A percentile compares a stretch with the other conserved stretches of the same genome.
Evolutionary conservation across 2,113 vertebrate genomes (phyloP).

Genomic region (Probosciger aterrimus): DNA sequence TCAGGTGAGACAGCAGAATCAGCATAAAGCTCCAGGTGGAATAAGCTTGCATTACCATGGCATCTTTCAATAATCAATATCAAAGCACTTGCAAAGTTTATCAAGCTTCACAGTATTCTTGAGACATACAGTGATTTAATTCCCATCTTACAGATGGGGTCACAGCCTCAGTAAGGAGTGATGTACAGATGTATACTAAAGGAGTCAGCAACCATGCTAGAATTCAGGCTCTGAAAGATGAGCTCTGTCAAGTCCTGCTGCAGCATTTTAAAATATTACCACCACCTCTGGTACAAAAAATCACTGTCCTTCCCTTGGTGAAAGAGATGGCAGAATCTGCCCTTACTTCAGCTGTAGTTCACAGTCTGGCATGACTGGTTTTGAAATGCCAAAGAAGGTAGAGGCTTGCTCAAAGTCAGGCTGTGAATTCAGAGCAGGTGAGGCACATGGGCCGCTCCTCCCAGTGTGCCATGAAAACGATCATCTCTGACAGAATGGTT

Average conservation of each 20-base stretch:
- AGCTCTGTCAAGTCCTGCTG: slow-evolving; percentile 19
- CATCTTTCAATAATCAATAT: not conserved
- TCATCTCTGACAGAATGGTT: not conserved
- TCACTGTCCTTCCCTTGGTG: not conserved
- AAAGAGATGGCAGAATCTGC: not conserved
- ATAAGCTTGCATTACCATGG: not conserved
- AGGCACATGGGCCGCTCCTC: not conserved
- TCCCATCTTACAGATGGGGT: not conserved
- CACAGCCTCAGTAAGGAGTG: not conserved
- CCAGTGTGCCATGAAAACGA: not conserved
- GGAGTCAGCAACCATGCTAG: not conserved
- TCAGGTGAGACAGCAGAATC: not conserved
- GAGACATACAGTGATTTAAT: slow-evolving; percentile 7
- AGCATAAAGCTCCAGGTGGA: not conserved
- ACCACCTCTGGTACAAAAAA: not conserved
- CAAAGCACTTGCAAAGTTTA: slow-evolving; percentile 27
- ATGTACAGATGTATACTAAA: not conserved
- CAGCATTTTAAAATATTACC: slow-evolving; percentile 28
- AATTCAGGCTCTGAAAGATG: slow-evolving; percentile 24
- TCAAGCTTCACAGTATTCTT: slow-evolving; percentile 7
- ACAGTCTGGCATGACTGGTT: not conserved
- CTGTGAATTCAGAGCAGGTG: not conserved
- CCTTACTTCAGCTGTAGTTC: not conserved
- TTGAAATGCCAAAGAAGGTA: not conserved
- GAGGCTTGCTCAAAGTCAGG: not conserved